phyloP scores from a whole-genome alignment of 1,140 invertebrate genomes.

The Eubasilissa regina region DNA sequence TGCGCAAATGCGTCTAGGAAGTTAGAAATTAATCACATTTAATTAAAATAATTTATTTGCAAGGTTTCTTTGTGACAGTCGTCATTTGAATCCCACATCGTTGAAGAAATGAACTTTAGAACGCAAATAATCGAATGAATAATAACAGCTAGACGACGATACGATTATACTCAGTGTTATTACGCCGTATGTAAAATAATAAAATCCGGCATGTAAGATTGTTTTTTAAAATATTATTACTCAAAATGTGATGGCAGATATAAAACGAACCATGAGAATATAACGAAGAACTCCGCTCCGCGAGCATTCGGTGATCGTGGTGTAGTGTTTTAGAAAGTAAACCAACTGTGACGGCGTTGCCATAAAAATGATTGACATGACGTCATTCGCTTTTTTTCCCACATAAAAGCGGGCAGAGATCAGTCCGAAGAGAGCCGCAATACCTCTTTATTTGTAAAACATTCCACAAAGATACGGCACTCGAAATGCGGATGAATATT shows the following conservation, averaged over 20 bases:
- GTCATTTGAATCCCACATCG: background rate
- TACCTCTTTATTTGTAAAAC: background rate
- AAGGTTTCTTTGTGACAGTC: conserved; percentile 8
- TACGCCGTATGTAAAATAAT: too few relatives aligned
- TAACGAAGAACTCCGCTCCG: background rate
- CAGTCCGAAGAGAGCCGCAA: background rate
- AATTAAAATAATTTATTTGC: conserved; percentile 14
- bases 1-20: background rate
- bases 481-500: background rate
- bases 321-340: conserved; percentile 30
- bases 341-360: conserved; percentile 5
- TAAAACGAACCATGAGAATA: background rate
- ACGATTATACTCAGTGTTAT: too few relatives aligned
- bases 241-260: background rate
- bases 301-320: background rate
- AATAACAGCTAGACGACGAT: too few relatives aligned
- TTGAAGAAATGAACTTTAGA: background rate
- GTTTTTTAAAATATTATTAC: too few relatives aligned
- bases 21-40: background rate
- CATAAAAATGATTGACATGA: conserved; percentile 18
- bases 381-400: conserved; percentile 1
- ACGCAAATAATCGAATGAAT: too few relatives aligned
- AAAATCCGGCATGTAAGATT: too few relatives aligned
- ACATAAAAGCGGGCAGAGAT: conserved; percentile 9
- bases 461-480: background rate